A percentile compares a stretch with the other conserved stretches of the same genome.
Conservation (phyloP, 2,113 vertebrate genomes). For the Plecotus auritus region DNA sequence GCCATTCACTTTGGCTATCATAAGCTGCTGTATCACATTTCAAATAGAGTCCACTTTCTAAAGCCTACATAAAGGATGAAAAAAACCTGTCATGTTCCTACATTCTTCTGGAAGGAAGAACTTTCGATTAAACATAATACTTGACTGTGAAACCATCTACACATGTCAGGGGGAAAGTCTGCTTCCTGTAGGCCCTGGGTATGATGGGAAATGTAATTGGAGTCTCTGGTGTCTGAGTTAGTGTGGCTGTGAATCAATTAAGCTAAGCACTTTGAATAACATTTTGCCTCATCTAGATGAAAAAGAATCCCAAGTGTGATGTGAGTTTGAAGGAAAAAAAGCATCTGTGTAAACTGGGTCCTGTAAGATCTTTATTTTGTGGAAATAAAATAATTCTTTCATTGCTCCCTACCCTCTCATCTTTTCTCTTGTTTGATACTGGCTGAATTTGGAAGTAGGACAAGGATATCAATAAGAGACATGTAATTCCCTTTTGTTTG, state of each 20-base stretch:
- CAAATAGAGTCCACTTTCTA: constrained; percentile 13
- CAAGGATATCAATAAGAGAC: constrained; percentile 39
- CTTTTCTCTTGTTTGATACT: constrained; percentile 42
- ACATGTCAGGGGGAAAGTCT: background rate
- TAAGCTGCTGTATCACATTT: background rate
- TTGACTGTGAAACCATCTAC: constrained; percentile 46
- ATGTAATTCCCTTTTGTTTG: constrained; percentile 48
- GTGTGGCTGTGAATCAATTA: constrained; percentile 53
- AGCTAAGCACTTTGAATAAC: constrained; percentile 46
- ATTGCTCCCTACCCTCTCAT: constrained; percentile 40
- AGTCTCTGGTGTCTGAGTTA: constrained; percentile 46
- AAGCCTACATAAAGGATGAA: background rate
- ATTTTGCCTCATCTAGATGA: constrained; percentile 34
- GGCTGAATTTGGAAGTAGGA: constrained; percentile 40
- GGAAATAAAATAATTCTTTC: constrained; percentile 46
- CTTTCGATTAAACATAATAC: constrained; percentile 31
- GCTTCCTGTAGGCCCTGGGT: background rate
- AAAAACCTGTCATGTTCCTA: constrained; percentile 11
- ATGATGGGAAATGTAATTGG: constrained; percentile 37
- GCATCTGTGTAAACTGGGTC: constrained; percentile 11
- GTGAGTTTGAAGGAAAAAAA: constrained; percentile 27
- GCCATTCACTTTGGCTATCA: background rate
- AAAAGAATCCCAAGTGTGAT: constrained; percentile 37
- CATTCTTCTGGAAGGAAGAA: constrained; percentile 39
- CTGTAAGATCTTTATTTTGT: constrained; percentile 42